Conservation (phyloP, 2,113 vertebrate species). For the Pluvianellus socialis region DNA sequence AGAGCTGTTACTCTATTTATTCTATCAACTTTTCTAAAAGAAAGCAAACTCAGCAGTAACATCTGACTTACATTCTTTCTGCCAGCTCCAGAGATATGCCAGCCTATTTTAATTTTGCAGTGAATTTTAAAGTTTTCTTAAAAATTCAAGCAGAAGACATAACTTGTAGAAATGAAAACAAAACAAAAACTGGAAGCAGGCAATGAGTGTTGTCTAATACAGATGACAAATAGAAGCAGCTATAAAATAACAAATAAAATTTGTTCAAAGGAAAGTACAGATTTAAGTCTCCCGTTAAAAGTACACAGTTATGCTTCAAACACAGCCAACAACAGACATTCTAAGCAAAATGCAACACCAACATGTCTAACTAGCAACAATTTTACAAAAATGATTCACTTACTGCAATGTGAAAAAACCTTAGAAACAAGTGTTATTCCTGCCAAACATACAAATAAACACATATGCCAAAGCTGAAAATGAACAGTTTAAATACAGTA, state of each 20-base stretch:
- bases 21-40: neutral
- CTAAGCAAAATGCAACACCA: neutral
- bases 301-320: neutral
- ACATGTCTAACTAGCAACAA: neutral
- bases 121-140: neutral
- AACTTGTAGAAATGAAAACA: neutral
- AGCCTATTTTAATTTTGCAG: neutral
- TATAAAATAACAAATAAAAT: neutral
- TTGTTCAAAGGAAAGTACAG: neutral
- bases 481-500: neutral
- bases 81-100: neutral
- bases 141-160: neutral
- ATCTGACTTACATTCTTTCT: neutral
- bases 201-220: neutral
- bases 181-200: neutral
- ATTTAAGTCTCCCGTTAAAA: neutral
- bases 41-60: neutral
- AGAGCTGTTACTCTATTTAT: neutral
- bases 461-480: slow-evolving; percentile 14
- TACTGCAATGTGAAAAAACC: neutral
- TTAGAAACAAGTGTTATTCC: neutral
- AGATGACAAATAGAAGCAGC: neutral
- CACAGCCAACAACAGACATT: neutral
- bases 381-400: neutral
- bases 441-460: slow-evolving; percentile 34